These are phyloP conservation scores for Pseudanteris insignis DNA, from an alignment of 2,888 invertebrate species.

Conservation along the genomic window DNA sequence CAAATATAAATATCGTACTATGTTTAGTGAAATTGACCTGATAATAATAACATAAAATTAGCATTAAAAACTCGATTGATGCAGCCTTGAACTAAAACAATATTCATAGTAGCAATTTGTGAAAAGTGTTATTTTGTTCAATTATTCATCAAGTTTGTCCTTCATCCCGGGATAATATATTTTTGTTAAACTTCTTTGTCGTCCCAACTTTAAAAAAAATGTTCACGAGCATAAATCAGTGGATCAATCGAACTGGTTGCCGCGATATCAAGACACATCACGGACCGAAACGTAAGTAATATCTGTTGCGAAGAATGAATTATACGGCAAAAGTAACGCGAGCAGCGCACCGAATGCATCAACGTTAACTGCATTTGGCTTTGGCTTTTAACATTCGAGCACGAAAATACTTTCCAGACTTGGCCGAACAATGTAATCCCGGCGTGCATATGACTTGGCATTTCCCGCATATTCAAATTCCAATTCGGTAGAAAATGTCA, in stretches of 20 bases:
- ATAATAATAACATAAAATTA: no score
- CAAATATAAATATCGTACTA: no score
- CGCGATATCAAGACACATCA: background rate
- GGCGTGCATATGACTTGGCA: slow-evolving; percentile 10
- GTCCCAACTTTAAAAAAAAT: no score
- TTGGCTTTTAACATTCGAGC: slow-evolving; percentile 3
- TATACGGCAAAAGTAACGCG: slow-evolving; percentile 5
- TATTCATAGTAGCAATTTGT: no score
- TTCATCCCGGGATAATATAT: no score
- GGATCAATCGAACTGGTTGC: background rate
- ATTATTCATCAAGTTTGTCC: no score
- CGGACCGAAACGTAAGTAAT: background rate
- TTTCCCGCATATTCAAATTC: slow-evolving; percentile 17
- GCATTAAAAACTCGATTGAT: no score
- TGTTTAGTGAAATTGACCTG: no score
- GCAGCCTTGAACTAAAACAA: no score
- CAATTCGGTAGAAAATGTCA: slow-evolving; percentile 21
- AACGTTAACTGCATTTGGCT: slow-evolving; percentile 10
- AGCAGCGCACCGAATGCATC: slow-evolving; percentile 12
- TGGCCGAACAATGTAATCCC: slow-evolving; percentile 5
- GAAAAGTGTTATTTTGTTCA: no score
- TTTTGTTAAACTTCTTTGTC: no score
- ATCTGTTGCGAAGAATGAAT: background rate
- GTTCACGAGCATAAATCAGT: background rate
- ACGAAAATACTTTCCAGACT: slow-evolving; percentile 10